Evolutionary conservation across 2,797 vertebrate species (phyloP), one percentile per base, ranked within the genome.

Genomic region (Pseudotriccus pelzelni): DNA sequence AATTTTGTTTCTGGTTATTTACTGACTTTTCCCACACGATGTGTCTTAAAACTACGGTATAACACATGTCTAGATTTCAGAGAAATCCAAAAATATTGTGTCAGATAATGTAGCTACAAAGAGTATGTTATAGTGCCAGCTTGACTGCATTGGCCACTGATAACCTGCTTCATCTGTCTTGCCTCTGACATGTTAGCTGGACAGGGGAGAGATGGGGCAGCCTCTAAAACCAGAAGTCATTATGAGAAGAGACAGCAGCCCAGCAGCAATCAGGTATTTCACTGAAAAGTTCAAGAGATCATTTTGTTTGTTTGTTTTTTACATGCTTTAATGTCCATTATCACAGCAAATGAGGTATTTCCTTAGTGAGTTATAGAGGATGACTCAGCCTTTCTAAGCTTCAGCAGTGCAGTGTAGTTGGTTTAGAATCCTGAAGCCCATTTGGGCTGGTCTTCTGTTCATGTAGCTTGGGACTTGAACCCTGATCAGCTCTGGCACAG

Each of bases 91-190:
- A 97, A 95, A 90, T 77, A 72, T 73, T n/a, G 73, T 85, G 92
- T 87, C 81, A 88, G 91, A 90, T 96, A 91, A 88, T 75, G 82
- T n/a, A 81, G 37, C 36, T 76, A 89, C 74, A 96, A 86, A 95
- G 96, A 90, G 60, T 73, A 62, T 83, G 73, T 64, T 70, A 82
- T 32, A 83, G 36, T 49, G 39, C 63, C 89, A 67, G 76, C 78
- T 86, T 96, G 89, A 84, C 88, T 3, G 4, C 75, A 60, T 43
- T 91, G 52, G 52, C n/a, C 89, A 82, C 96, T 95, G 96, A 97
- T 97, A 97, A 97, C 92, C 90, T 89, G n/a, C 34, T 94, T 91
- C 92, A 97, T 98, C 95, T 97, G 94, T 97, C 97, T 98, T 97
- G 64, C 58, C 79, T 97, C 92, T 97, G 92, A 95, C 87, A 91